Base-by-base conservation (phyloP, 2,797 vertebrate species). In the Gallinago stenura region DNA sequence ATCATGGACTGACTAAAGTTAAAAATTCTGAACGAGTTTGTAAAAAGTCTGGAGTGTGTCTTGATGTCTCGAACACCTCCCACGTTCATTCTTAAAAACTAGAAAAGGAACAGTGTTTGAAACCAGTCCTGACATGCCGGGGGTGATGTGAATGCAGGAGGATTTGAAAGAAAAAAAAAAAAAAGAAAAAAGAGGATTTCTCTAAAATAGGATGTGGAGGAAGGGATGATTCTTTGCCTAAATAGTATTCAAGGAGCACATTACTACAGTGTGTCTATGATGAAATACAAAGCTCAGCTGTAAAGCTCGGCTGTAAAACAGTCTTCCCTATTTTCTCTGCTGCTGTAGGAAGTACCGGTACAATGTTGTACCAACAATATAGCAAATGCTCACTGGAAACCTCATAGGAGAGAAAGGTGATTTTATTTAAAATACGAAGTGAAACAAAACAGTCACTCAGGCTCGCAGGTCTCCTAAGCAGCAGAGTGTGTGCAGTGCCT, bases 341-440 rank as follows among this genome's bases (percentile, higher is more conserved):
- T 68, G 30, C 28, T 10, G 19, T 64, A 33, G 26, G 7, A 58
- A 56, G 24, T 51, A 19, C 31, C 45, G 15, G 80, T 61, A 19
- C 3, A 53, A 3, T 0, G 0, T 35, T 61, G 15, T 72, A 30
- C 37, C 17, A 20, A 1, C 37, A 35, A 0, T 12, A 12, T 35
- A 26, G 60, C 11, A 73, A 14, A 39, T 72, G 30, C 7, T 18
- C 7, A 1, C 12, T 72, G 82, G 35, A 80, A 72, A 48, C 31
- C 30, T 54, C 10, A 7, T 15, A 18, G 54, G 50, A 56, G 41
- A 73, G 31, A 45, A 60, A 70, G 31, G 13, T 31, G 18, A 3
- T 35, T 91, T 91, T 54, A 14, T 73, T 80, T 76, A 50, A 62
- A 39, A 45, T 28, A 41, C 0, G 2, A 33, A 75, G n/a, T 16